These are phyloP conservation scores for Teleogryllus oceanicus DNA, from an alignment of 2,888 invertebrate species.

Conservation along the genomic window DNA sequence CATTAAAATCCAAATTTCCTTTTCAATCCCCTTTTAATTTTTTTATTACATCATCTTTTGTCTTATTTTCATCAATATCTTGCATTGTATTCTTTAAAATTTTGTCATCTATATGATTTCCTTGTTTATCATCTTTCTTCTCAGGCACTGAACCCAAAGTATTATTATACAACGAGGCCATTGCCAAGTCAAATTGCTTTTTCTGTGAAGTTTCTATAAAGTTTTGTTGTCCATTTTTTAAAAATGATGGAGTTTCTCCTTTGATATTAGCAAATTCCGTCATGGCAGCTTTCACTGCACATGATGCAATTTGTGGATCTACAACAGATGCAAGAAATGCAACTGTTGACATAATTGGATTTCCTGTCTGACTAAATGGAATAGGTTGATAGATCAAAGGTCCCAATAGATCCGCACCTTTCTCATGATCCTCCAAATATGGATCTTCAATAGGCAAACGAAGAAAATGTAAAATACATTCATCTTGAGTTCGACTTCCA, in stretches of 20 bases:
- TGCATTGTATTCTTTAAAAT: constrained; percentile 37
- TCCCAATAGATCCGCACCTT: constrained; percentile 47
- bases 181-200: not conserved
- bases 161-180: constrained; percentile 65
- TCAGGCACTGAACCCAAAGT: constrained; percentile 83
- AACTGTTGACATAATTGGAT: constrained; percentile 99
- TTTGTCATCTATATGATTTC: constrained; percentile 42
- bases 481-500: constrained; percentile 96
- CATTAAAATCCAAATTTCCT: too few relatives aligned
- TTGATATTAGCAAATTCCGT: constrained; percentile 97
- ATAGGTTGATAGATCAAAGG: constrained; percentile 96
- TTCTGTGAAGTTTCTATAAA: not conserved
- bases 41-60: constrained; percentile 42
- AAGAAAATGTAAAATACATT: constrained; percentile 97
- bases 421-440: constrained; percentile 83
- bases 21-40: too few relatives aligned
- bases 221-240: not conserved
- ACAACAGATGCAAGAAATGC: constrained; percentile 98
- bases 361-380: constrained; percentile 96
- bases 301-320: constrained; percentile 94
- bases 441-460: constrained; percentile 98
- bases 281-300: constrained; percentile 97
- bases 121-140: constrained; percentile 45
- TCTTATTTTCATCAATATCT: constrained; percentile 44
- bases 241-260: constrained; percentile 47